Conservation (phyloP, 1,140 invertebrate species). For the Glomeris maerens region DNA sequence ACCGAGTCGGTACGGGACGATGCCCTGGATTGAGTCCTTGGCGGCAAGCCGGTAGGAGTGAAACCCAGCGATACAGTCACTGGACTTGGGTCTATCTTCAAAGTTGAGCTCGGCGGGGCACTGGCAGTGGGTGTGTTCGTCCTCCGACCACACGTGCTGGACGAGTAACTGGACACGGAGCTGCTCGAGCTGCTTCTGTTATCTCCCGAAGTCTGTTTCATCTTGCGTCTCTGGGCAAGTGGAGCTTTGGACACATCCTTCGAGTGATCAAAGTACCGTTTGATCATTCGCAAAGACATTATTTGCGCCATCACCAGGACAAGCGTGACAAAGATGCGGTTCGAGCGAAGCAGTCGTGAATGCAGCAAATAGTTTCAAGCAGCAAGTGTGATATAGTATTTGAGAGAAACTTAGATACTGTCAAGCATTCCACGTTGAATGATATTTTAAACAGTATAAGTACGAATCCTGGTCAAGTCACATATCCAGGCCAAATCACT, state of each 20-base stretch:
- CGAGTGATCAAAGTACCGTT: too few species aligned
- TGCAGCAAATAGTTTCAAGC: too few species aligned
- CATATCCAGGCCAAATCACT: too few species aligned
- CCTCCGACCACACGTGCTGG: neutral
- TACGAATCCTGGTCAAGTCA: too few species aligned
- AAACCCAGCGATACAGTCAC: slow-evolving; percentile 16
- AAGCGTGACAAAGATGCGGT: too few species aligned
- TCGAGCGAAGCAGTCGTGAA: too few species aligned
- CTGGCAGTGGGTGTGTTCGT: slow-evolving; percentile 16
- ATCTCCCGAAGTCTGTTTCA: slow-evolving; percentile 44
- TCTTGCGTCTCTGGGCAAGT: slow-evolving; percentile 49
- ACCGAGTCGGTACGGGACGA: slow-evolving; percentile 25
- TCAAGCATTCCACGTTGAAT: too few species aligned
- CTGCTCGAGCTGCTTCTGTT: slow-evolving; percentile 32
- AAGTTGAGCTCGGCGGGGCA: slow-evolving; percentile 23
- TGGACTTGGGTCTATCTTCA: slow-evolving; percentile 19
- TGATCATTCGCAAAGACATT: too few species aligned
- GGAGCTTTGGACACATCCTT: slow-evolving; percentile 51
- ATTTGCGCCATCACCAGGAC: too few species aligned
- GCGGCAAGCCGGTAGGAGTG: slow-evolving; percentile 12
- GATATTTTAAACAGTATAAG: too few species aligned
- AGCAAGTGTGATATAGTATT: too few species aligned
- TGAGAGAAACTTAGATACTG: too few species aligned
- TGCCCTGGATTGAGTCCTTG: slow-evolving; percentile 2
- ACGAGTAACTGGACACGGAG: slow-evolving; percentile 32